Evolutionary conservation across 2,888 invertebrate genomes (phyloP).

Genomic region (Scotopteryx bipunctaria): DNA sequence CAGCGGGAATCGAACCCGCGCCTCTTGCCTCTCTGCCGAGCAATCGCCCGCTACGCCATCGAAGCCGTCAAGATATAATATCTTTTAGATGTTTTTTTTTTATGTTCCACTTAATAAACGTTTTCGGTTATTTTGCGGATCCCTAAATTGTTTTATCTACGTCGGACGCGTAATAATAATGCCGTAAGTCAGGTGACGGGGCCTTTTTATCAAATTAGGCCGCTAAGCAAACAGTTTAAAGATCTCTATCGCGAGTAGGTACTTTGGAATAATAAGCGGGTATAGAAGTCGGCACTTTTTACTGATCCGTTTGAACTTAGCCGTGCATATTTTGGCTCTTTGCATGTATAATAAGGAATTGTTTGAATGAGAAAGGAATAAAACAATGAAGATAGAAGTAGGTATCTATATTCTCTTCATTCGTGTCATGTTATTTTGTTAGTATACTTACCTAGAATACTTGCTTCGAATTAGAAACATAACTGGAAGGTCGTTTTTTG

Average conservation of each 20-base stretch:
- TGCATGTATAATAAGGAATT: conserved; percentile 4
- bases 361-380: background rate
- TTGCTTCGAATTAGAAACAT: too few relatives aligned
- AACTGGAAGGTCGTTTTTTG: too few relatives aligned
- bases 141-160: conserved; percentile 61
- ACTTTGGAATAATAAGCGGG: conserved; percentile 41
- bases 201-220: conserved; percentile 54
- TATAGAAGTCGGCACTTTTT: conserved; percentile 34
- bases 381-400: background rate
- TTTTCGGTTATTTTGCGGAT: conserved; percentile 28
- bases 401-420: background rate
- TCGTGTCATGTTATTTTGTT: too few relatives aligned
- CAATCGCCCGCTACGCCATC: too few relatives aligned
- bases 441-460: too few relatives aligned
- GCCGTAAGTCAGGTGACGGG: conserved; percentile 64
- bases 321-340: conserved; percentile 9
- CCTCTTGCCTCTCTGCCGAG: too few relatives aligned
- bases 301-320: conserved; percentile 9
- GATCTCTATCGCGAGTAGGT: conserved; percentile 47
- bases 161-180: conserved; percentile 65
- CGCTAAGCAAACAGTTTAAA: conserved; percentile 46
- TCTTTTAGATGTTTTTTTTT: too few relatives aligned
- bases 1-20: too few relatives aligned
- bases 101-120: background rate
- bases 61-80: too few relatives aligned